Evolutionary conservation across 2,113 vertebrate genomes (phyloP).

Genomic region (Channa argus): DNA sequence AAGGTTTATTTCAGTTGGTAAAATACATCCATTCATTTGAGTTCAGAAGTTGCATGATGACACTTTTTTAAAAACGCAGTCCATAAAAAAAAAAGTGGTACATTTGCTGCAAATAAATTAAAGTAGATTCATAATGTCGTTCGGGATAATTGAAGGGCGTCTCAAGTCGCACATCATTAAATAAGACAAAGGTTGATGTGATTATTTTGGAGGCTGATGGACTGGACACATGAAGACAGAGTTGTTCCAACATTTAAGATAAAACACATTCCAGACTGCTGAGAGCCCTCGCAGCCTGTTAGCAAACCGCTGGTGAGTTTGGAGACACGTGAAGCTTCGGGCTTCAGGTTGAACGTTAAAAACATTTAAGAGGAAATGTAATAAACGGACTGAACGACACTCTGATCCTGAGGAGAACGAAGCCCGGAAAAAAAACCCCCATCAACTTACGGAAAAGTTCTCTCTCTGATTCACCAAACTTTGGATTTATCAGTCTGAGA

Average conservation of each 20-base stretch:
- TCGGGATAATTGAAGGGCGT: constrained; percentile 43
- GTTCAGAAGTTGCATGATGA: constrained; percentile 28
- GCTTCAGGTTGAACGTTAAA: neutral
- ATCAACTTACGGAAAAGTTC: too few relatives aligned
- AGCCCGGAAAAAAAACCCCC: too few relatives aligned
- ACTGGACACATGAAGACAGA: neutral
- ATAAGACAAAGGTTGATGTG: neutral
- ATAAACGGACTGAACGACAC: too few relatives aligned
- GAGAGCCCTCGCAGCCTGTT: too few relatives aligned
- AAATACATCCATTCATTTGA: constrained; percentile 47
- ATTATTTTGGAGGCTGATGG: neutral
- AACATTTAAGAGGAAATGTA: too few relatives aligned
- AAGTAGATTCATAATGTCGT: constrained; percentile 43
- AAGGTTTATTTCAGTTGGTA: constrained; percentile 58
- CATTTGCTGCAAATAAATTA: constrained; percentile 42
- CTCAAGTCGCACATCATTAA: neutral
- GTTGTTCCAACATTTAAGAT: neutral
- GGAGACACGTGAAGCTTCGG: neutral
- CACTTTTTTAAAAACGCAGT: constrained; percentile 4
- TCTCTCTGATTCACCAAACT: too few relatives aligned
- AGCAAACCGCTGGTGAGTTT: neutral
- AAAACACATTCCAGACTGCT: neutral
- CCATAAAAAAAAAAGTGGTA: constrained; percentile 17
- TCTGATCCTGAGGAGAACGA: too few relatives aligned
- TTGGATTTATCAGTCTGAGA: too few relatives aligned